Percentiles rank a stretch among this genome's conserved stretches.
Conservation (phyloP, 2,888 invertebrate genomes). For the Odiellus spinosus region DNA sequence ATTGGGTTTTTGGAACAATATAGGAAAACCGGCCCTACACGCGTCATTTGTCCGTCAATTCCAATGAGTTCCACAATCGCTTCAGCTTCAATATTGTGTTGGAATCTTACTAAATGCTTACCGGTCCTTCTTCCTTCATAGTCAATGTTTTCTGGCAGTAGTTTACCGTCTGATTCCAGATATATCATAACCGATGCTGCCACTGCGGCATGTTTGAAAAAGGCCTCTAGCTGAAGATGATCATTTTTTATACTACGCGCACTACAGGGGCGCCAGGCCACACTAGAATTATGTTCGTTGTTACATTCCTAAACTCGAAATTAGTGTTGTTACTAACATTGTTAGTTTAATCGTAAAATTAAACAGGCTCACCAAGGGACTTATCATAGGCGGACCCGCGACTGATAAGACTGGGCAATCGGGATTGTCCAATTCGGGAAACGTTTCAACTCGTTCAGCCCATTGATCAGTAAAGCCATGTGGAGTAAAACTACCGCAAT, state of each 20-base stretch:
- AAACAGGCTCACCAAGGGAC: no score
- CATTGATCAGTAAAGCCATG: neutral
- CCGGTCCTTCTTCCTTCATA: no score
- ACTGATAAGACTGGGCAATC: neutral
- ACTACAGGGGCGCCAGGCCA: neutral
- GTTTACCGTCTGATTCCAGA: slow-evolving; percentile 3
- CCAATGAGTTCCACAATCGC: no score
- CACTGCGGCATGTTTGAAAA: slow-evolving; percentile 1
- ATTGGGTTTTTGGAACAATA: neutral
- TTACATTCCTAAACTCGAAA: neutral
- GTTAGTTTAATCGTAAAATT: neutral
- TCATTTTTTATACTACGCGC: neutral
- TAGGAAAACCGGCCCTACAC: neutral
- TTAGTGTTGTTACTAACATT: neutral
- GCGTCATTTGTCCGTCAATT: no score
- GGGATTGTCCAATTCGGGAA: neutral
- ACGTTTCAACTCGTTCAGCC: slow-evolving; percentile 1
- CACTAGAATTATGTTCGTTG: neutral
- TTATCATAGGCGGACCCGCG: neutral
- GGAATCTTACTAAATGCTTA: no score
- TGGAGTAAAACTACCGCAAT: slow-evolving; percentile 3
- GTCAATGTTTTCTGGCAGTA: no score
- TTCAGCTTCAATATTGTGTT: no score
- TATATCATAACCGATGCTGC: slow-evolving; percentile 2
- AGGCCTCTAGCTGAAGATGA: neutral